Base-by-base conservation (phyloP, 2,113 vertebrate species). In the Vimba vimba region DNA sequence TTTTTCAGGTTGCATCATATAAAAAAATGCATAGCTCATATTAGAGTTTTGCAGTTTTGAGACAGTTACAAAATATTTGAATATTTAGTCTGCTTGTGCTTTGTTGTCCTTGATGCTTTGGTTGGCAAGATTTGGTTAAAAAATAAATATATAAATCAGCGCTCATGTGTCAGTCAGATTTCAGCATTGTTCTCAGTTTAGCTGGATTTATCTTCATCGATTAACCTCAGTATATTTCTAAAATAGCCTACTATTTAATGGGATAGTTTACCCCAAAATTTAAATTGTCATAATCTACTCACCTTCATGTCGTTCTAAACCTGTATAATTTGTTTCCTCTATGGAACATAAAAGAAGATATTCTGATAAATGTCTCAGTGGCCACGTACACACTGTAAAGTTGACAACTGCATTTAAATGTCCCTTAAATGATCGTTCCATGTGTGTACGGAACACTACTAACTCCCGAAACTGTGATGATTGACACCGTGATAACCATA, bases 21-120 rank as follows among this genome's bases (percentile, higher is more conserved):
- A n/a, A n/a, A n/a, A n/a, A n/a, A n/a, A n/a, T n/a, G n/a, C n/a
- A n/a, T n/a, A n/a, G n/a, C n/a, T n/a, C n/a, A n/a, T n/a, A n/a
- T n/a, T n/a, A n/a, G n/a, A n/a, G n/a, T n/a, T n/a, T n/a, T n/a
- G n/a, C n/a, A n/a, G n/a, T n/a, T n/a, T n/a, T n/a, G n/a, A n/a
- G n/a, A n/a, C n/a, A n/a, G n/a, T n/a, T n/a, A n/a, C n/a, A n/a
- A n/a, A n/a, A n/a, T n/a, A n/a, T n/a, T n/a, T n/a, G n/a, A n/a
- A n/a, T n/a, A n/a, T n/a, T n/a, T 45, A 79, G 43, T 62, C 36
- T 43, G 50, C 52, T 62, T 43, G 33, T 59, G 77, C 33, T 75
- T 75, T 64, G 33, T 25, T 79, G 57, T 27, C 78, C 57, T 80
- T 79, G 23, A 79, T 25, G 57, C 55, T 78, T 57, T n/a, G n/a